These are phyloP conservation scores for Pantherophis vulpinus DNA, from an alignment of 2,797 vertebrate species.

Conservation along the genomic window DNA sequence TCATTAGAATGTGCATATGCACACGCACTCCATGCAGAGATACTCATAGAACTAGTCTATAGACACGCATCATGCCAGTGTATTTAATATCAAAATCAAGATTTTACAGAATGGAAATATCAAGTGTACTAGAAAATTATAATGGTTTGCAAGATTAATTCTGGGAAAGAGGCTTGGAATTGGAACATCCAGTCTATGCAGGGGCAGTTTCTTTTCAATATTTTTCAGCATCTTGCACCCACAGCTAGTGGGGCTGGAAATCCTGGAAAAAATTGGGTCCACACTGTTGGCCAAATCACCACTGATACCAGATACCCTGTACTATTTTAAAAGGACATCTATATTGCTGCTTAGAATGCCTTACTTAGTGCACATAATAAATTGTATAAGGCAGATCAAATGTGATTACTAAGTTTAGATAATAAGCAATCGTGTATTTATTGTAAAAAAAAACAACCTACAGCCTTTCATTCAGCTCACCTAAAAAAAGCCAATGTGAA, in stretches of 20 bases:
- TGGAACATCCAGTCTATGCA: slow-evolving; percentile 21
- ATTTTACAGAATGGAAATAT: not conserved
- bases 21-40: slow-evolving; percentile 47
- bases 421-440: slow-evolving; percentile 20
- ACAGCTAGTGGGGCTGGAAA: slow-evolving; percentile 13
- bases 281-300: not conserved
- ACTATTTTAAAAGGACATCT: not conserved
- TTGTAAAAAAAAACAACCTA: slow-evolving; percentile 8
- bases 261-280: slow-evolving; percentile 4
- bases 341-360: not conserved
- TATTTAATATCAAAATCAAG: slow-evolving; percentile 1
- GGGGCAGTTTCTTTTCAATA: not conserved
- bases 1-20: slow-evolving; percentile 42
- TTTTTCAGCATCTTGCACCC: slow-evolving; percentile 22
- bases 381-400: slow-evolving; percentile 41
- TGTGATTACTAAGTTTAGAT: slow-evolving; percentile 40
- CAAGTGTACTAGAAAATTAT: slow-evolving; percentile 7
- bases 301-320: not conserved
- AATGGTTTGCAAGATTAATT: slow-evolving; percentile 40
- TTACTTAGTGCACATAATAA: not conserved
- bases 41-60: slow-evolving; percentile 26
- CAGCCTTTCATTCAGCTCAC: slow-evolving; percentile 43
- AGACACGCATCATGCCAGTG: slow-evolving; percentile 10
- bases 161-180: slow-evolving; percentile 23
- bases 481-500: slow-evolving; percentile 23